A percentile compares a stretch with the other conserved stretches of the same genome.
Conservation (phyloP, 2,113 vertebrate species). For the Desmodus rotundus region DNA sequence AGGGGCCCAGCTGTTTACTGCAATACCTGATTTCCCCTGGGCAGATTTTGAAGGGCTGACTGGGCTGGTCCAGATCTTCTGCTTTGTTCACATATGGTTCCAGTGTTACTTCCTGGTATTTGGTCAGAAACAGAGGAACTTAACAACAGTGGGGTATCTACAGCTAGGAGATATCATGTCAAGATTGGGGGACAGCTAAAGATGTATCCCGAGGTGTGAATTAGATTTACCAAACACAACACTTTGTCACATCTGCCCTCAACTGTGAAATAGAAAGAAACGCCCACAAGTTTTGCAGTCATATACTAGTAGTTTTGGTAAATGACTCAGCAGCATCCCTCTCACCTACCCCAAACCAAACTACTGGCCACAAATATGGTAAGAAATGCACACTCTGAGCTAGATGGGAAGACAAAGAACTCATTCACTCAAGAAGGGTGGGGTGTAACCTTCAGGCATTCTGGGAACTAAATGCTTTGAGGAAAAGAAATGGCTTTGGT, state of each 20-base stretch:
- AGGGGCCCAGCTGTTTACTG: neutral
- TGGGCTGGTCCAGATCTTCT: neutral
- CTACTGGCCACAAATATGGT: constrained; percentile 7
- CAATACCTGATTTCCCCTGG: neutral
- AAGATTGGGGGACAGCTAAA: neutral
- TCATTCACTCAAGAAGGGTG: neutral
- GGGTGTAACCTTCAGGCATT: neutral
- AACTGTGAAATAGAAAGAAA: neutral
- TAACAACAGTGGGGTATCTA: neutral
- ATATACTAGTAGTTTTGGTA: neutral
- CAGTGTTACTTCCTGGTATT: neutral
- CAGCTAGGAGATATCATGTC: too few relatives aligned
- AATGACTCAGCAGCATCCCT: neutral
- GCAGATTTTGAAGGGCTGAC: neutral
- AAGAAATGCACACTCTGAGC: neutral
- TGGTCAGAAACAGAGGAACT: neutral
- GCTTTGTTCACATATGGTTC: neutral
- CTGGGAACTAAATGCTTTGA: neutral
- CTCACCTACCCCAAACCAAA: constrained; percentile 7
- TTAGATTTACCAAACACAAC: neutral
- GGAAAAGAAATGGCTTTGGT: neutral
- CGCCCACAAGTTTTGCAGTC: neutral
- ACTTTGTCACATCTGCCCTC: neutral
- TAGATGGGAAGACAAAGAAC: neutral
- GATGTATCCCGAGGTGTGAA: neutral